Percentiles rank a stretch among this genome's conserved stretches.
These are phyloP conservation scores for Holothuria leucospilota DNA, from an alignment of 53 echinoderm and acorn worm species.

Conservation along the genomic window DNA sequence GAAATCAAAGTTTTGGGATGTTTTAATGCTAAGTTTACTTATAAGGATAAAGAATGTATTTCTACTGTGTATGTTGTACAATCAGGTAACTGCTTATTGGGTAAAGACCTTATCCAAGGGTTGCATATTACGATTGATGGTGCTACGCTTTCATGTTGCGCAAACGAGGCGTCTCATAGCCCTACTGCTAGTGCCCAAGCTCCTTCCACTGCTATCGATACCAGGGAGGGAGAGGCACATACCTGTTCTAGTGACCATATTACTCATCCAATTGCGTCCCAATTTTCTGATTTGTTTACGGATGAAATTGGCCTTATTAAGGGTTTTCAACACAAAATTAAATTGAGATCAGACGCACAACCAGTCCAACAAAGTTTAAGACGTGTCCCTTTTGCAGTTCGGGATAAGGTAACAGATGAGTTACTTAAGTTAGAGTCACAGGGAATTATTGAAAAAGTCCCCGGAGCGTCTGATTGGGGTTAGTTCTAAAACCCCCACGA, in stretches of 20 bases:
- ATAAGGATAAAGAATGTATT: neutral
- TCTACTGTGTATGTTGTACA: constrained; percentile 1
- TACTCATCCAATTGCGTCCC: neutral
- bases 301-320: neutral
- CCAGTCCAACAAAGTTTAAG: constrained; percentile 4
- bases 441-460: constrained; percentile 34
- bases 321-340: constrained; percentile 17
- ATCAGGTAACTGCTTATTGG: constrained; percentile 5
- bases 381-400: neutral
- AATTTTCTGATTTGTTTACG: constrained; percentile 4
- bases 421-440: constrained; percentile 56
- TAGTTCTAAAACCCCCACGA: too few relatives aligned
- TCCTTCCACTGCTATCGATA: neutral
- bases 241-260: neutral
- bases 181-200: neutral
- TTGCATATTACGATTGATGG: constrained; percentile 11
- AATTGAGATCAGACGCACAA: neutral
- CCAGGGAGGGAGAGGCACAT: too few relatives aligned
- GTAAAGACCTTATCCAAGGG: constrained; percentile 21
- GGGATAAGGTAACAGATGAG: constrained; percentile 57
- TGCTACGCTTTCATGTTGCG: neutral
- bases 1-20: constrained; percentile 3
- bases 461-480: too few relatives aligned
- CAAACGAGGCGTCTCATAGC: neutral
- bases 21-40: neutral